Conservation (phyloP, 2,888 invertebrate species). For the Cyaniris semiargus region DNA sequence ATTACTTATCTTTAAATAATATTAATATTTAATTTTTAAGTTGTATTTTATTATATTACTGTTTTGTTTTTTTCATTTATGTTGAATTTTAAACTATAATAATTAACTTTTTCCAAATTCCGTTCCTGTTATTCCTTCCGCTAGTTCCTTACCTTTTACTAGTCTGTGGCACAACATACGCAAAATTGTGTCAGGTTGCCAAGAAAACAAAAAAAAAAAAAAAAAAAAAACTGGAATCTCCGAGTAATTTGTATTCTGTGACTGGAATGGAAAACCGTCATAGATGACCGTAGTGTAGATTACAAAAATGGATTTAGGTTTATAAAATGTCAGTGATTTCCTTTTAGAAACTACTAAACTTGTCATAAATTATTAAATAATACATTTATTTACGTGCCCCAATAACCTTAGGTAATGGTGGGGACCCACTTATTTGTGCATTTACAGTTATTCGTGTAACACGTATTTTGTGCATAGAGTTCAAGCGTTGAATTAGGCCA, state of each 20-base stretch:
- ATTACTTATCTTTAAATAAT: too few species aligned
- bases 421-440: slow-evolving; percentile 68
- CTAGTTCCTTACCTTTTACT: too few species aligned
- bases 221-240: neutral
- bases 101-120: too few species aligned
- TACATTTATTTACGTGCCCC: slow-evolving; percentile 46
- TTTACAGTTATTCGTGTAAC: slow-evolving; percentile 80
- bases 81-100: too few species aligned
- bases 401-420: slow-evolving; percentile 47
- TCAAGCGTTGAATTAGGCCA: slow-evolving; percentile 81
- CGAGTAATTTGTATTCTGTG: too few species aligned
- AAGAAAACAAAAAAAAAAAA: too few species aligned
- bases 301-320: slow-evolving; percentile 66
- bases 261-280: slow-evolving; percentile 35
- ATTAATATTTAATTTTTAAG: too few species aligned
- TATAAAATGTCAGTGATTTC: slow-evolving; percentile 62
- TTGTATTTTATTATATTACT: too few species aligned
- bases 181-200: too few species aligned
- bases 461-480: slow-evolving; percentile 81
- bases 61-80: too few species aligned
- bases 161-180: too few species aligned
- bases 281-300: slow-evolving; percentile 38
- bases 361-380: slow-evolving; percentile 47
- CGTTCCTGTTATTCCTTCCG: too few species aligned
- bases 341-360: slow-evolving; percentile 46